Conservation (phyloP, 2,113 vertebrate species). For the Phyllostomus discolor region DNA sequence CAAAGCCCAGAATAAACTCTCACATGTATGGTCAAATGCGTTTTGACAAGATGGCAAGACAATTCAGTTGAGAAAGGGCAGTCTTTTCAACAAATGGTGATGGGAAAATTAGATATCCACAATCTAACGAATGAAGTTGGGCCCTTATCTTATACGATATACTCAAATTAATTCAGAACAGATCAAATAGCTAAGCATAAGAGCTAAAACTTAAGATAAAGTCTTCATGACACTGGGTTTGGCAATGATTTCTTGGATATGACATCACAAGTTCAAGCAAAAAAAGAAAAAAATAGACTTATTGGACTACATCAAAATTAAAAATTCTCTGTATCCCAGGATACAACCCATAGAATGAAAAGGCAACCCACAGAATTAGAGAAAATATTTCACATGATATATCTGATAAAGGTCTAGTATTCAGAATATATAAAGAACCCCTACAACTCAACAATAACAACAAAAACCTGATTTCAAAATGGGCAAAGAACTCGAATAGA, state of each 20-base stretch:
- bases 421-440: background rate
- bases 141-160: background rate
- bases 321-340: background rate
- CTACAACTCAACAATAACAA: background rate
- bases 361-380: background rate
- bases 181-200: background rate
- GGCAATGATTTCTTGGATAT: background rate
- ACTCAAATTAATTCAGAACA: background rate
- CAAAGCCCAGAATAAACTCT: background rate
- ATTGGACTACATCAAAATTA: background rate
- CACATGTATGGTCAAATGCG: background rate
- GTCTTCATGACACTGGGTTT: background rate
- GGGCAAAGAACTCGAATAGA: background rate
- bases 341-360: background rate
- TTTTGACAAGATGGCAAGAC: background rate
- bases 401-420: background rate
- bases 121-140: background rate
- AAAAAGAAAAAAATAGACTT: background rate
- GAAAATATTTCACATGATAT: background rate
- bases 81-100: background rate
- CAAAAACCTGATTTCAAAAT: background rate
- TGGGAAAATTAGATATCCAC: background rate
- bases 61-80: background rate
- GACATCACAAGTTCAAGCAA: background rate
- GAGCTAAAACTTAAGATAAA: background rate